Evolutionary conservation across 2,888 invertebrate genomes (phyloP), one percentile per base, ranked within the genome.

Genomic region (Torymus texanus): DNA sequence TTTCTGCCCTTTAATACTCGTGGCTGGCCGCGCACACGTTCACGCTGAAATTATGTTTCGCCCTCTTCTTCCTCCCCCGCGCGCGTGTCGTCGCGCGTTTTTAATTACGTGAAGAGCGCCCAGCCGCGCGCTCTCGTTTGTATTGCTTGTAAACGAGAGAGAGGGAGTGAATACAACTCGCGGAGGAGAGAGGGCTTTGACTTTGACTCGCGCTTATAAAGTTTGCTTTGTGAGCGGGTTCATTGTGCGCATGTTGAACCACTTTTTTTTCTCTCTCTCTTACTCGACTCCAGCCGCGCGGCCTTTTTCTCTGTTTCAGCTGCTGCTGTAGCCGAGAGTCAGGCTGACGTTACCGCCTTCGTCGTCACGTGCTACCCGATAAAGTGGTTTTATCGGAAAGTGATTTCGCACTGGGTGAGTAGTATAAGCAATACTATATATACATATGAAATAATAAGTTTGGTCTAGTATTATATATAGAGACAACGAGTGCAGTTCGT

Each of bases 81-180:
- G n/a, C 41, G 21, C 29, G 51, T 18, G 41, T 62, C 50, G n/a
- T 71, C 41, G 41, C 58, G 16, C 29, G 61, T 63, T 58, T 74
- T 75, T 74, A 76, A 76, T 76, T 63, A 70, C 76, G 56, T 41
- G 50, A 58, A 63, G 56, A 76, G 62, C 61, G 70, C 68, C 41
- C 8, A 41, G 1, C 41, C 41, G 41, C 41, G 41, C 41, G 41
- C 10, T 41, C 41, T 41, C 41, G 68, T 56, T 50, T 18, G 24
- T 56, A 41, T 56, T 53, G 50, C 56, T 53, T 21, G 67, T 61
- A 51, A 68, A 51, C 21, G 66, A 62, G 24, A 41, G 41, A 41
- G 68, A 29, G 41, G 16, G 16, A 29, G 21, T 21, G 21, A 21
- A 21, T 21, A 24, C 24, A 11, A 29, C 8, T 41, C 41, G 41